Conservation (phyloP, 2,888 invertebrate genomes). For the Nomada ruficornis region DNA sequence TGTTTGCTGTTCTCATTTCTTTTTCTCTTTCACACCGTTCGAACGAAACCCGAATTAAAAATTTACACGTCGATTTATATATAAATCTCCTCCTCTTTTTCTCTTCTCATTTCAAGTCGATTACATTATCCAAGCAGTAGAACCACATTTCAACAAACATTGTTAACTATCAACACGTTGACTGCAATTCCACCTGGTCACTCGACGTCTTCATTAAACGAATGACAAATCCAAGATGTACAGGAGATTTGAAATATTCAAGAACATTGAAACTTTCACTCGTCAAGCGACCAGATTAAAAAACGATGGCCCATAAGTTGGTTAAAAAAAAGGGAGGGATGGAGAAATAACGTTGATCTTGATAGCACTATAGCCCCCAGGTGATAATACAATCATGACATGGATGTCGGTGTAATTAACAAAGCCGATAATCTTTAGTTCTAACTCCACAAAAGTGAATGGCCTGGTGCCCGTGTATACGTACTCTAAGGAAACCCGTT, state of each 20-base stretch:
- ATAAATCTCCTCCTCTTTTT: not conserved
- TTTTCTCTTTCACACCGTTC: not conserved
- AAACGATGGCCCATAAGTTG: no score
- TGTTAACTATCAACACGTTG: no score
- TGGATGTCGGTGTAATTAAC: constrained; percentile 35
- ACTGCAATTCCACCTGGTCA: no score
- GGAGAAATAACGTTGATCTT: not conserved
- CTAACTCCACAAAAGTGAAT: constrained; percentile 66
- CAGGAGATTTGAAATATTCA: no score
- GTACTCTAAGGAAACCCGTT: constrained; percentile 59
- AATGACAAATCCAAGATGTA: no score
- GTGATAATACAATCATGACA: not conserved
- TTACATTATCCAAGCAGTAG: no score
- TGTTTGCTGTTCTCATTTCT: constrained; percentile 4
- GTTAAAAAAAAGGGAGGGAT: no score
- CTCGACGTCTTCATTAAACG: no score
- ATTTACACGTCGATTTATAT: not conserved
- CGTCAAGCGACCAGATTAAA: no score
- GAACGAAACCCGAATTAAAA: not conserved
- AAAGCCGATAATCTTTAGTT: constrained; percentile 36
- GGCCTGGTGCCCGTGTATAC: constrained; percentile 46
- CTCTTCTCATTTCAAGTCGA: no score
- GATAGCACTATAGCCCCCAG: not conserved
- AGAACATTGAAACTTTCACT: no score
- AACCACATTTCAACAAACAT: no score